Conservation (phyloP, 1,140 invertebrate genomes). For the Copidosoma floridanum region DNA sequence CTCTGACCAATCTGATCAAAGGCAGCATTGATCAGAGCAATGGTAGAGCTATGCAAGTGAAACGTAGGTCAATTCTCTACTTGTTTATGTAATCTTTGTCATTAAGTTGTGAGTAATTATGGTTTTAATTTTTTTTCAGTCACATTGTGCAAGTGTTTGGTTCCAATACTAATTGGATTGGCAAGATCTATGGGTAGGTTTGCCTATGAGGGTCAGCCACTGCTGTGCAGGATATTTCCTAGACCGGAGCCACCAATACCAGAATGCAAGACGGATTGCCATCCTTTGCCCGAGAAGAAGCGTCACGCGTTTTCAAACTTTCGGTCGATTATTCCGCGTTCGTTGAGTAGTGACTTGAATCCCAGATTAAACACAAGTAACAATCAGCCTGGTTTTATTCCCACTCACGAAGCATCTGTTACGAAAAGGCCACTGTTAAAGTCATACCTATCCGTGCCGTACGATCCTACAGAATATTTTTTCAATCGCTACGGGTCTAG, state of each 20-base stretch:
- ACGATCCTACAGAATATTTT: conserved; percentile 81
- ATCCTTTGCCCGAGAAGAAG: conserved; percentile 55
- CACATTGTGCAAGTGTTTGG: conserved; percentile 75
- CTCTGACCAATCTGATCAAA: conserved; percentile 68
- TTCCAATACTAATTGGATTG: conserved; percentile 85
- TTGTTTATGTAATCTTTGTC: background rate
- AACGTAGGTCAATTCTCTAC: conserved; percentile 39
- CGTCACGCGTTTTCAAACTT: conserved; percentile 68
- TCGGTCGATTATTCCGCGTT: conserved; percentile 87
- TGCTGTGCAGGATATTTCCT: conserved; percentile 84
- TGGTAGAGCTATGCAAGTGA: conserved; percentile 51
- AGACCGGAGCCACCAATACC: conserved; percentile 65
- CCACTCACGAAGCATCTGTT: conserved; percentile 46
- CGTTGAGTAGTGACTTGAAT: conserved; percentile 81
- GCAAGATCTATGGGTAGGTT: conserved; percentile 86
- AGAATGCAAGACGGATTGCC: conserved; percentile 50
- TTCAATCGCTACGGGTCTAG: conserved; percentile 91
- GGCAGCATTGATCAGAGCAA: conserved; percentile 61
- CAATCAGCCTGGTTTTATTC: conserved; percentile 26
- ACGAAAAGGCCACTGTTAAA: conserved; percentile 58
- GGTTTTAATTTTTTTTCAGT: conserved; percentile 59
- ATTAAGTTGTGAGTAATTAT: too few relatives aligned
- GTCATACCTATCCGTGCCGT: conserved; percentile 67
- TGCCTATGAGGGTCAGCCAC: conserved; percentile 69
- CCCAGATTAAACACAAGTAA: conserved; percentile 47